phyloP scores from a whole-genome alignment of 2,113 vertebrate species.

The Craseonycteris thonglongyai region DNA sequence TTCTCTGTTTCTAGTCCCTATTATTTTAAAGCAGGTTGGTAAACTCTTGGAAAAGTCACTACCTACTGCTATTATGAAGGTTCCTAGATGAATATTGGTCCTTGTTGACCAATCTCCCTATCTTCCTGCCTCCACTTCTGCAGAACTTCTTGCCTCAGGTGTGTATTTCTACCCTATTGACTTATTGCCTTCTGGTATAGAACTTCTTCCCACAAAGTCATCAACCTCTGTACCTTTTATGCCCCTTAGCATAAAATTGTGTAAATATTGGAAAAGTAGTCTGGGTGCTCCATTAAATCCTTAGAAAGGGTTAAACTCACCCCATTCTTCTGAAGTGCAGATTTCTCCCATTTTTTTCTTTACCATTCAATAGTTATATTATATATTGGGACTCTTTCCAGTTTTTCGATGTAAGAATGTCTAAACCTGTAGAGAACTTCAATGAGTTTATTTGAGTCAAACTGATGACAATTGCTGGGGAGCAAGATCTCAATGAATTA shows the following conservation, averaged over 20 bases:
- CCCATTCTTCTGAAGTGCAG: not conserved
- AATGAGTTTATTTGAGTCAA: no score
- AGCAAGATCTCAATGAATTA: no score
- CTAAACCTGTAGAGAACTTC: no score
- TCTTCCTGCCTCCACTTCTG: not conserved
- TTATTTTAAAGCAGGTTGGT: not conserved
- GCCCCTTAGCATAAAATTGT: not conserved
- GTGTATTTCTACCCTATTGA: not conserved
- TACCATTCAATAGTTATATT: not conserved
- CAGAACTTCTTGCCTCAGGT: not conserved
- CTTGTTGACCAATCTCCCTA: not conserved
- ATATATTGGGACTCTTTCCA: not conserved
- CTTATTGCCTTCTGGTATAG: not conserved
- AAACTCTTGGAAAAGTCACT: constrained; percentile 16
- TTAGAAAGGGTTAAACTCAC: not conserved
- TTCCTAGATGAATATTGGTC: not conserved
- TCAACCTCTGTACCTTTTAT: not conserved
- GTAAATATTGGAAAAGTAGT: not conserved
- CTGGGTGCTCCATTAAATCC: not conserved
- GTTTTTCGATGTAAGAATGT: no score
- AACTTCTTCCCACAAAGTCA: not conserved
- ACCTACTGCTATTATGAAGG: not conserved
- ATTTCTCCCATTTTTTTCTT: not conserved
- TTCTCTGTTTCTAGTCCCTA: not conserved
- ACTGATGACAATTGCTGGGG: no score